Conservation (phyloP, 2,888 invertebrate species). For the Hypena proboscidalis region DNA sequence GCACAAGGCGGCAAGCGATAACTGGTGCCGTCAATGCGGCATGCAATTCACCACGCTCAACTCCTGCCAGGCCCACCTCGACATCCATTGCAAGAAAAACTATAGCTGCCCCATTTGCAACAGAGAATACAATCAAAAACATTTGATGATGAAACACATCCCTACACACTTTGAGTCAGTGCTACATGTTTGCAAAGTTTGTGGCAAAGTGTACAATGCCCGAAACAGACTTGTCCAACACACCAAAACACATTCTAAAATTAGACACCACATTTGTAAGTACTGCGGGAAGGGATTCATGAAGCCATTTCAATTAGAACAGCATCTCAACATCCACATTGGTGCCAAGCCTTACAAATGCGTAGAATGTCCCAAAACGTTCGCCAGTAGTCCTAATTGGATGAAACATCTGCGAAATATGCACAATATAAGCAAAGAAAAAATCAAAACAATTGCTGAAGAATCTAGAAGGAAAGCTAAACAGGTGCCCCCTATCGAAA, state of each 20-base stretch:
- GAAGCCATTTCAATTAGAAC: slow-evolving; percentile 58
- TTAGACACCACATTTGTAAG: slow-evolving; percentile 77
- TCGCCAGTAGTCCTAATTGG: slow-evolving; percentile 85
- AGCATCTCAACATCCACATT: slow-evolving; percentile 86
- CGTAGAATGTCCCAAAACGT: slow-evolving; percentile 81
- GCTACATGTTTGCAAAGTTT: slow-evolving; percentile 82
- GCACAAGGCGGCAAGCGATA: slow-evolving; percentile 49
- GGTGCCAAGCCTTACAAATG: slow-evolving; percentile 84
- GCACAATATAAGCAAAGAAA: slow-evolving; percentile 56
- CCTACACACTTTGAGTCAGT: slow-evolving; percentile 65
- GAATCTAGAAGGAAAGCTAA: slow-evolving; percentile 8
- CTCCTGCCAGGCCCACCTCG: slow-evolving; percentile 63
- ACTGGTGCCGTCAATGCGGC: slow-evolving; percentile 68
- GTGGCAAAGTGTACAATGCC: slow-evolving; percentile 69
- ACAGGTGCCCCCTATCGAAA: slow-evolving; percentile 9
- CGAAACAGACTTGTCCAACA: slow-evolving; percentile 64
- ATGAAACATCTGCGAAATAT: slow-evolving; percentile 80
- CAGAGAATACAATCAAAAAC: slow-evolving; percentile 80
- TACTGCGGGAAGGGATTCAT: slow-evolving; percentile 80
- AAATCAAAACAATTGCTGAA: slow-evolving; percentile 14
- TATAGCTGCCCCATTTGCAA: slow-evolving; percentile 85
- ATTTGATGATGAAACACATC: slow-evolving; percentile 65
- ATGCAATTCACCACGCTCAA: slow-evolving; percentile 59
- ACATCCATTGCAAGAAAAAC: slow-evolving; percentile 60
- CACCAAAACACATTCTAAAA: slow-evolving; percentile 66